Evolutionary conservation across 2,113 vertebrate genomes (phyloP).

Genomic region (Hiodon alosoides): DNA sequence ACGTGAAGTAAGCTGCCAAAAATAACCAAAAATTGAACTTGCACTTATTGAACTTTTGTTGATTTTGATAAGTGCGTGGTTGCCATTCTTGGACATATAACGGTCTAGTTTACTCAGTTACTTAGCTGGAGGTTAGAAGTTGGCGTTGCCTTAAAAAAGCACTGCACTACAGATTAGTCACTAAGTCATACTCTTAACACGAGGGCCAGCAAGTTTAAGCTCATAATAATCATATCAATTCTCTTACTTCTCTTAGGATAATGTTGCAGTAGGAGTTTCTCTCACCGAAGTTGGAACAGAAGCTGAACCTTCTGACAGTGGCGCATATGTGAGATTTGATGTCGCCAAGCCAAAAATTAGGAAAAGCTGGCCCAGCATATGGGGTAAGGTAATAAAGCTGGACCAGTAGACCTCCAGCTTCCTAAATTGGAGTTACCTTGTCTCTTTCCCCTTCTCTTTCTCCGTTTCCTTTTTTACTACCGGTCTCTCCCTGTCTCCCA

Average conservation of each 20-base stretch:
- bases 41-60: too few species aligned
- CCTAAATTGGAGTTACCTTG: too few species aligned
- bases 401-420: too few species aligned
- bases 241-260: slow-evolving; percentile 59
- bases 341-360: slow-evolving; percentile 70
- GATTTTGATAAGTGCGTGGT: too few species aligned
- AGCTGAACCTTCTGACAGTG: slow-evolving; percentile 53
- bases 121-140: background rate
- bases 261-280: slow-evolving; percentile 46
- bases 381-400: slow-evolving; percentile 55
- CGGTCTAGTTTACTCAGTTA: background rate
- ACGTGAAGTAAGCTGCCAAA: background rate
- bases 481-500: too few species aligned
- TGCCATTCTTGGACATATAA: background rate
- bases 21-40: background rate
- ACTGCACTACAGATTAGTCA: background rate
- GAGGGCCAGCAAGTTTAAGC: background rate
- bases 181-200: background rate
- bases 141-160: background rate
- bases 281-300: slow-evolving; percentile 61
- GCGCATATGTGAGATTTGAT: slow-evolving; percentile 79
- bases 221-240: background rate
- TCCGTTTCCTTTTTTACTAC: too few species aligned
- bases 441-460: too few species aligned
- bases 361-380: slow-evolving; percentile 79